Evolutionary conservation across 2,113 vertebrate species (phyloP), one percentile per base, ranked within the genome.

Genomic region (Xiphorhynchus elegans): DNA sequence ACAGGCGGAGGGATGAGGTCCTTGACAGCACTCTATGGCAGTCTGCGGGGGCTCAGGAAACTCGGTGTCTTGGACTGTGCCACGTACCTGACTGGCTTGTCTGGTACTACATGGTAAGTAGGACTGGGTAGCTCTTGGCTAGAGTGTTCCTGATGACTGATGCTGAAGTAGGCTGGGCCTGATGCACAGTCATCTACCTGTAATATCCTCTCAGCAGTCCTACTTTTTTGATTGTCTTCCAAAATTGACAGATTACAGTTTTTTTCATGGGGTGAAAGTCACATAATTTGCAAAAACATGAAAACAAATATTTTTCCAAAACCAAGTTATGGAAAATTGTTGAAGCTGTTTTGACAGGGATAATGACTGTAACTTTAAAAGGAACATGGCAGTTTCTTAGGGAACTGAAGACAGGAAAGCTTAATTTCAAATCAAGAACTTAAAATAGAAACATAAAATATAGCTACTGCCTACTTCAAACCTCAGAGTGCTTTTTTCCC

Each of bases 51-150:
- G 1, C 98, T 99, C 73, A 98, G 98, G 98, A 98, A 98, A 26
- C 94, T 98, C 66, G 81, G 86, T 49, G 37, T 99, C 75, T 77
- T 99, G 77, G 98, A 99, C 74, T 97, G 98, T 72, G 91, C 98
- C 84, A 97, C 84, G 7, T 99, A 99, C 90, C 97, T 99, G 84
- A 98, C 98, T 4, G 98, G 98, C 52, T 98, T 99, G 56, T 99
- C 99, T 16, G 99, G 99, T 23, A 98, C 99, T 20, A 99, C 99
- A 7, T 99, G 99, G 99, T 99, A 93, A 98, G 98, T 35, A 50
- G 33, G 39, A 40, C 53, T 29, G 59, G 74, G 29, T 44, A 93
- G 84, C 42, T 72, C 28, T 49, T 17, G 46, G 14, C 2, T 40
- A 40, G 56, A 55, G 33, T 23, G 29, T 24, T 76, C 33, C 24